Conservation (phyloP, 2,797 vertebrate species). For the Mionectes olivaceus region DNA sequence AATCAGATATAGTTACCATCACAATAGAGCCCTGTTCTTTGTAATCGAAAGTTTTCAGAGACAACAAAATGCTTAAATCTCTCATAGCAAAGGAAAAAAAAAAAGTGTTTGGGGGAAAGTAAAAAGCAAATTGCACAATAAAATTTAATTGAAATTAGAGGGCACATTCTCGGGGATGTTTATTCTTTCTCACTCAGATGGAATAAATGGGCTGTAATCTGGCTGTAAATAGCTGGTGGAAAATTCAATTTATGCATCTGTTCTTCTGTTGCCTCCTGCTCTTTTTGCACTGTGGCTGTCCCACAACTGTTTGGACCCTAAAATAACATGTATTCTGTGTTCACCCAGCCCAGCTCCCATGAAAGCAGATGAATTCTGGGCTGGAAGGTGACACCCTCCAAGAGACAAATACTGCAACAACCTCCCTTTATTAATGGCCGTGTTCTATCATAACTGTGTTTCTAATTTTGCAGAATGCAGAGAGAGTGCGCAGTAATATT, state of each 20-base stretch:
- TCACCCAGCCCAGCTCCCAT: neutral
- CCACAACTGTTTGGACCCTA: neutral
- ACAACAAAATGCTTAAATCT: neutral
- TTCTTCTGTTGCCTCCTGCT: neutral
- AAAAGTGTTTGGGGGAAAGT: neutral
- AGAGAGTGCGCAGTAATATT: neutral
- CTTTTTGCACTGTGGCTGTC: neutral
- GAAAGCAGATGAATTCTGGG: neutral
- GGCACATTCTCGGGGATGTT: constrained; percentile 23
- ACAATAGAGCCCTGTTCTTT: neutral
- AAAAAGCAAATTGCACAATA: constrained; percentile 49
- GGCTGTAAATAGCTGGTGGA: constrained; percentile 25
- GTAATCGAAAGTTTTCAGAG: neutral
- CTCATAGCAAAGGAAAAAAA: neutral
- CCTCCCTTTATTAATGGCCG: neutral
- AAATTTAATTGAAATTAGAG: constrained; percentile 62
- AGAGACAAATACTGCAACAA: neutral
- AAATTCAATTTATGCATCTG: constrained; percentile 49
- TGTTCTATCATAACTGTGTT: neutral
- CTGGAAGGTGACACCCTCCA: neutral
- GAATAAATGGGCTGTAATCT: constrained; percentile 52
- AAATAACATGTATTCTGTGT: neutral
- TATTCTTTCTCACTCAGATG: constrained; percentile 44
- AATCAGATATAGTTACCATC: constrained; percentile 28
- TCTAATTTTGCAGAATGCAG: neutral